phyloP scores from a whole-genome alignment of 2,797 vertebrate genomes.

The Loriculus beryllinus region DNA sequence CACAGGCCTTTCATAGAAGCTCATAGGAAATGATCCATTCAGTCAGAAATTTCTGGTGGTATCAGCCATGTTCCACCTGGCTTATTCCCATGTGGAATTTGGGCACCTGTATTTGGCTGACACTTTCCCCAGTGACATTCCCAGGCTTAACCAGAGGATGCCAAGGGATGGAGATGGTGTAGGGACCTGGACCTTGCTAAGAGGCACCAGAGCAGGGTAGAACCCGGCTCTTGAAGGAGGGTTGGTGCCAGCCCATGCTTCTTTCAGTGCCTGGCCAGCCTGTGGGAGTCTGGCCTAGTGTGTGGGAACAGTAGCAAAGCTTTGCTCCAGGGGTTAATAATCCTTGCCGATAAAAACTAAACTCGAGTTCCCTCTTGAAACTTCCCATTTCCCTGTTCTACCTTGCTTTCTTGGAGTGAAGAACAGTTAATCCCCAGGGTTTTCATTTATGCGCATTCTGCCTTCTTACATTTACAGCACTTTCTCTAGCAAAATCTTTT shows the following conservation, averaged over 20 bases:
- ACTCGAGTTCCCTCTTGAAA: background rate
- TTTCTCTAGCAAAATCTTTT: background rate
- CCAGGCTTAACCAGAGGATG: background rate
- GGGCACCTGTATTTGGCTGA: background rate
- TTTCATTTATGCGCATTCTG: background rate
- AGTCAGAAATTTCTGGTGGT: background rate
- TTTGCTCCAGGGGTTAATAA: background rate
- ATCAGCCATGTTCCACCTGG: rapidly evolving
- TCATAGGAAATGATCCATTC: rapidly evolving
- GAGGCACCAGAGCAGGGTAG: too few species aligned
- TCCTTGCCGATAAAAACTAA: rapidly evolving
- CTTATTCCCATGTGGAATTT: background rate
- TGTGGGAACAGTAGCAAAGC: rapidly evolving
- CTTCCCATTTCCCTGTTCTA: background rate
- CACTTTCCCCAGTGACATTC: rapidly evolving
- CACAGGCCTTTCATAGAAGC: background rate
- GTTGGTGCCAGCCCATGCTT: background rate
- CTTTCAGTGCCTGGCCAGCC: background rate
- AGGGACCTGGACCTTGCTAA: rapidly evolving
- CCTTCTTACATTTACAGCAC: background rate
- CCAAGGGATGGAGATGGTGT: background rate
- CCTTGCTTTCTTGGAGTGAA: background rate
- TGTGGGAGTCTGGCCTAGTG: rapidly evolving
- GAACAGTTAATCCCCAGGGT: background rate
- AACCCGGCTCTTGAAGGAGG: rapidly evolving